A percentile compares a stretch with the other conserved stretches of the same genome.
phyloP scores from a whole-genome alignment of 1,140 invertebrate species.

The Eriocheir sinensis region DNA sequence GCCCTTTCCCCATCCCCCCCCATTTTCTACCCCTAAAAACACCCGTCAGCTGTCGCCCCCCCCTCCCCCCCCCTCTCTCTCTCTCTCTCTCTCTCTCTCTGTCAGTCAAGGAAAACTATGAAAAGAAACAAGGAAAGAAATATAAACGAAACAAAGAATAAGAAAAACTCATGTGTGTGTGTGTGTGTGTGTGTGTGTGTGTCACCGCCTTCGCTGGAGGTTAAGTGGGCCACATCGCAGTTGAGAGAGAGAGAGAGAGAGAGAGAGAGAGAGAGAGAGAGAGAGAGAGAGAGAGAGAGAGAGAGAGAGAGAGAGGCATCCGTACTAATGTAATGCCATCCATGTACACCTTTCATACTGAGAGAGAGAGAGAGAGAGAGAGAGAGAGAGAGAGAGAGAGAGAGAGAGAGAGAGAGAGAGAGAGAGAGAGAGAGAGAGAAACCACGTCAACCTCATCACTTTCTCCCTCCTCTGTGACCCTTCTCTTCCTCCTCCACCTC shows the following conservation, averaged over 20 bases:
- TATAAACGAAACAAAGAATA: neutral
- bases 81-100: no score
- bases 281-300: neutral
- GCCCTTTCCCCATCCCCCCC: no score
- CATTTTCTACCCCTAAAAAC: no score
- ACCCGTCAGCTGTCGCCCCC: no score
- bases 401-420: constrained; percentile 6
- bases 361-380: neutral
- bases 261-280: neutral
- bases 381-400: neutral
- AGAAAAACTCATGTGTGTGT: neutral
- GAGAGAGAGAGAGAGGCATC: constrained; percentile 22
- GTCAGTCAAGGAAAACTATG: no score
- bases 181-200: neutral
- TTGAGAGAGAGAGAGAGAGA: neutral
- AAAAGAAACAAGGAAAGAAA: neutral
- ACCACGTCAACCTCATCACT: no score
- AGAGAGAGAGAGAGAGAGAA: constrained; percentile 23
- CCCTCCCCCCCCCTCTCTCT: no score
- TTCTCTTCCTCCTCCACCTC: no score
- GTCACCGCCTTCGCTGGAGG: neutral
- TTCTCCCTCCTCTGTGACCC: no score
- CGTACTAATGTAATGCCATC: no score
- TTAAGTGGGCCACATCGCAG: constrained; percentile 15
- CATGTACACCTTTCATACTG: no score